Base-by-base conservation (phyloP, 2,113 vertebrate genomes). In the Psilopsiagon aymara region DNA sequence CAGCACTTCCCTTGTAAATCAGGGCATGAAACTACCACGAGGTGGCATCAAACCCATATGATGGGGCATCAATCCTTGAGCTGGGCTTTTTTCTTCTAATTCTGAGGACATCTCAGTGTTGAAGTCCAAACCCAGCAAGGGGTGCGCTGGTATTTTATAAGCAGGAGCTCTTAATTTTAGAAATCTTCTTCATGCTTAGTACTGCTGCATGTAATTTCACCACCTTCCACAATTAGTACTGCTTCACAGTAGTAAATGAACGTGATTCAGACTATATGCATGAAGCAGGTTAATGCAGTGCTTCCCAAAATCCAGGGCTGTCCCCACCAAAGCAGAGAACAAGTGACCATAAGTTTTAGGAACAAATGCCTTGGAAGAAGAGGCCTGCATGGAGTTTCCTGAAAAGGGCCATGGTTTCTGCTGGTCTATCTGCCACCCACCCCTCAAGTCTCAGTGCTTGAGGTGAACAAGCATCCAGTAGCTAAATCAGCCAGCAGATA, bases 21-120 rank as follows among this genome's bases (percentile, higher is more conserved):
- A 66, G 37, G 66, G 55, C 27, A 5, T 15, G 39, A 28, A 88
- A 19, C 29, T 55, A 37, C 97, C 97, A 94, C 94, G 51, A 95
- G 97, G 85, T 96, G 97, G 97, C 96, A 94, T 70, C 70, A 92
- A 68, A 76, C 76, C 19, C 90, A 60, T 24, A 4, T 8, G 25
- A 21, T 76, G 59, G 27, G 37, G 21, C 77, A 31, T 41, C 12
- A 23, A 55, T 27, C n/a, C 63, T 23, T 17, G 49, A 0, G 17
- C 46, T 31, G 10, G 5, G 5, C 1, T 29, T 59, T 6, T 77
- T 84, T 55, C n/a, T 10, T 11, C 47, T 51, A 10, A 0, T 59
- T 33, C 62, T 59, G 21, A 57, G 75, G 28, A 59, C 37, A 35
- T 41, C 37, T 70, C 43, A 6, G 44, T 23, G 57, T 49, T 41